Percentiles rank a stretch among this genome's conserved stretches.
Conservation (phyloP, 2,888 invertebrate genomes). For the Pristionchus maxplancki region DNA sequence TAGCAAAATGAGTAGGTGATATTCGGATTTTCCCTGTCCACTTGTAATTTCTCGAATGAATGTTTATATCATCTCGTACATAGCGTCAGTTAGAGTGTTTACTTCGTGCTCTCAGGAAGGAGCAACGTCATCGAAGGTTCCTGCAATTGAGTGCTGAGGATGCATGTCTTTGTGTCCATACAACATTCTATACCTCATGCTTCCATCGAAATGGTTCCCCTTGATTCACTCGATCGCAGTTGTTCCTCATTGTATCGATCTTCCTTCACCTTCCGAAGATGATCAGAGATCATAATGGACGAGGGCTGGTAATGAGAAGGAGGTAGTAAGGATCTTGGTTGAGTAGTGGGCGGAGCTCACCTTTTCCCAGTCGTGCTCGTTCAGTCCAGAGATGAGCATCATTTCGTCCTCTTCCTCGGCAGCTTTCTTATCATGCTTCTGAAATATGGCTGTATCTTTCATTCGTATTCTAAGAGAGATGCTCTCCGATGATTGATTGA, state of each 20-base stretch:
- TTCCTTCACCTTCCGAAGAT: not conserved
- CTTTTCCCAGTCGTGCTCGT: not conserved
- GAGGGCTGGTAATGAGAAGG: not conserved
- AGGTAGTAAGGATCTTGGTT: not conserved
- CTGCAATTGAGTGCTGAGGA: too few species aligned
- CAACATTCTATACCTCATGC: not conserved
- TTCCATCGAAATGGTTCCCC: slow-evolving; percentile 6
- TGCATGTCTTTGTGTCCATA: too few species aligned
- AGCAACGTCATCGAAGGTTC: not conserved
- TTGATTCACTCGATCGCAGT: not conserved
- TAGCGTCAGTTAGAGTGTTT: slow-evolving; percentile 8
- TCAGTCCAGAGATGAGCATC: not conserved
- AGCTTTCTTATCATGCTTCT: slow-evolving; percentile 6
- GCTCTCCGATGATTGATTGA: not conserved
- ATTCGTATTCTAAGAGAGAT: not conserved
- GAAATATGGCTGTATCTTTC: too few species aligned
- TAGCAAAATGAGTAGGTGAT: too few species aligned
- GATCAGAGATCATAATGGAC: slow-evolving; percentile 33
- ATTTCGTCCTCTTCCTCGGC: slow-evolving; percentile 4
- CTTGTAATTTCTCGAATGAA: not conserved
- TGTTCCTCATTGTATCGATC: slow-evolving; percentile 17
- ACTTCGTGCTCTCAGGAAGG: not conserved
- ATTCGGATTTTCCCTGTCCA: too few species aligned
- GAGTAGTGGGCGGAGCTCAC: too few species aligned
- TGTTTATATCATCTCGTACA: slow-evolving; percentile 26